Conservation (phyloP, 2,888 invertebrate species). For the Desoria tigrina region DNA sequence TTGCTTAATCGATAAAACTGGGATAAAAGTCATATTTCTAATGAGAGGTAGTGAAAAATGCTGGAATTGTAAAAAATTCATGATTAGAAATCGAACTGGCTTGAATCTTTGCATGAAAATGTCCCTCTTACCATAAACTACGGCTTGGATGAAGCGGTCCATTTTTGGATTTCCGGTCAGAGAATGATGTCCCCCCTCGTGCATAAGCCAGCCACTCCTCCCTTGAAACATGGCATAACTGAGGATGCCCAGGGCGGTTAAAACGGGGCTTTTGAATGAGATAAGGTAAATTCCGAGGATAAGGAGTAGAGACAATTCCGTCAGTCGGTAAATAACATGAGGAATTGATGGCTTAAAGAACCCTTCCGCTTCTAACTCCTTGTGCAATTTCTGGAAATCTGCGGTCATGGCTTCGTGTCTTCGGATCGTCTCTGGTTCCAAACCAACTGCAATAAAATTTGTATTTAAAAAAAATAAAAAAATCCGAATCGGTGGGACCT, state of each 20-base stretch:
- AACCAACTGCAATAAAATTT: no score
- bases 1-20: no score
- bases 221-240: conserved; percentile 50
- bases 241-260: conserved; percentile 43
- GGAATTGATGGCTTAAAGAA: conserved; percentile 44
- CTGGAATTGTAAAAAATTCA: no score
- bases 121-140: conserved; percentile 44
- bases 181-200: conserved; percentile 51
- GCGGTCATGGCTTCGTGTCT: conserved; percentile 45
- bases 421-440: conserved; percentile 29
- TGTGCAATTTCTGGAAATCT: conserved; percentile 47
- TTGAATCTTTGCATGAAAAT: no score
- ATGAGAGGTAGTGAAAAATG: no score
- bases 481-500: no score
- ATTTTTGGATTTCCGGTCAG: conserved; percentile 48
- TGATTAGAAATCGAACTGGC: not conserved
- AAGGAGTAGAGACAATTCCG: conserved; percentile 37
- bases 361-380: conserved; percentile 47
- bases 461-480: no score
- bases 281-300: conserved; percentile 47
- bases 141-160: conserved; percentile 47
- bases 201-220: conserved; percentile 48
- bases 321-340: conserved; percentile 46
- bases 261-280: conserved; percentile 22
- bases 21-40: no score